These are phyloP conservation scores for Myiothlypis chrysogaster DNA, from an alignment of 2,797 vertebrate genomes.

Conservation along the genomic window DNA sequence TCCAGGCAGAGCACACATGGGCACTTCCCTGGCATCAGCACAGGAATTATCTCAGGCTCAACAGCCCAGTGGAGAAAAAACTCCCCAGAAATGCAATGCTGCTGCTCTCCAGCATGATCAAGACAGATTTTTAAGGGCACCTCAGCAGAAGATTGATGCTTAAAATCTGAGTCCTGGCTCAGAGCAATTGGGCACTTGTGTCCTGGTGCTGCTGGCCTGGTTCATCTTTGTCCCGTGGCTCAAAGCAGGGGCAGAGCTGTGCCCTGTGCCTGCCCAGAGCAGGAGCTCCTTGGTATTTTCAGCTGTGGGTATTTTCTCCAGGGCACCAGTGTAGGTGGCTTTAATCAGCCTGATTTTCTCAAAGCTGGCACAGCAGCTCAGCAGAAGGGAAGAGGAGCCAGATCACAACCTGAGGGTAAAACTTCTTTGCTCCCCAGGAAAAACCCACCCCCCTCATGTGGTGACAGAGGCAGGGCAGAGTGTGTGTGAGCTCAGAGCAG, in stretches of 20 bases:
- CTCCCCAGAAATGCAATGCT: background rate
- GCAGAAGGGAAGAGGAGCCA: background rate
- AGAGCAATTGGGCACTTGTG: background rate
- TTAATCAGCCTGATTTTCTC: background rate
- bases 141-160: fast-evolving
- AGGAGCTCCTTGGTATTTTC: background rate
- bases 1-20: background rate
- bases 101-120: fast-evolving
- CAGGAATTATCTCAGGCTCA: background rate
- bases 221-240: fast-evolving
- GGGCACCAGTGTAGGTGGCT: fast-evolving
- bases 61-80: background rate
- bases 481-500: background rate
- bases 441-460: background rate
- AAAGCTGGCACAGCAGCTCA: background rate
- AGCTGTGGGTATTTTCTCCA: background rate
- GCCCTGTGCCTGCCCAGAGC: background rate
- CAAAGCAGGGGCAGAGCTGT: background rate
- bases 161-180: background rate
- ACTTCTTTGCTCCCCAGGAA: background rate
- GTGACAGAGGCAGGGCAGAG: background rate
- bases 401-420: background rate
- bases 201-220: background rate
- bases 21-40: background rate
- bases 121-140: background rate